Base-by-base conservation (phyloP, 2,888 invertebrate genomes). In the Diplolepis rosae region DNA sequence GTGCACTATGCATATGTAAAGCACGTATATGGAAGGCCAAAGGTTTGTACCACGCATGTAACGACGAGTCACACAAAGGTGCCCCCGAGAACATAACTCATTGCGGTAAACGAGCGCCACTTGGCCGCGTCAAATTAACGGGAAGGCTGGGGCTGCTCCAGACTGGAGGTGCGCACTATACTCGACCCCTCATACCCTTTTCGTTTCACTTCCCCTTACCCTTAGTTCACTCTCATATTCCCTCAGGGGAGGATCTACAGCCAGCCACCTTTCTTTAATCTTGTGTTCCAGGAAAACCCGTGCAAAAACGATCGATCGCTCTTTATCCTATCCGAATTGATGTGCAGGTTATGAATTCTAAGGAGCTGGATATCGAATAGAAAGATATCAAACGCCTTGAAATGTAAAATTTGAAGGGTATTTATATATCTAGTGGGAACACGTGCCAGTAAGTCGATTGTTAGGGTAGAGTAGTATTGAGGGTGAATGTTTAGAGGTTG, bases 121-220 rank as follows among this genome's bases (percentile, higher is more conserved):
- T 81, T 80, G 77, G 77, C 80, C 82, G 80, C 80, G 82, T 84
- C 84, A 81, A 83, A 84, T 84, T 85, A 84, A 84, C 82, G 81
- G 74, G 72, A 73, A 51, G 76, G 78, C 77, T 73, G 77, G 76
- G 74, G 35, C 70, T 66, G 71, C 74, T 75, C 70, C n/a, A n/a
- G 75, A 71, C 72, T 72, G 75, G 67, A 72, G 73, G 70, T 67
- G 69, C 72, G 67, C 76, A 70, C 72, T 68, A 71, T 68, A 68
- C 73, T 61, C 35, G 65, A 15, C 69, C 73, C 68, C 68, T 66
- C 70, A 70, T 73, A 70, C 77, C 32, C 45, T 56, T 67, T 48
- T 28, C 15, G 11, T 39, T 68, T 42, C 15, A 32, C n/a, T 35
- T 45, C 15, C 15, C n/a, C 27, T 69, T 45, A 24, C 24, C 1